Conservation (phyloP, 2,113 vertebrate genomes). For the Silurus meridionalis region DNA sequence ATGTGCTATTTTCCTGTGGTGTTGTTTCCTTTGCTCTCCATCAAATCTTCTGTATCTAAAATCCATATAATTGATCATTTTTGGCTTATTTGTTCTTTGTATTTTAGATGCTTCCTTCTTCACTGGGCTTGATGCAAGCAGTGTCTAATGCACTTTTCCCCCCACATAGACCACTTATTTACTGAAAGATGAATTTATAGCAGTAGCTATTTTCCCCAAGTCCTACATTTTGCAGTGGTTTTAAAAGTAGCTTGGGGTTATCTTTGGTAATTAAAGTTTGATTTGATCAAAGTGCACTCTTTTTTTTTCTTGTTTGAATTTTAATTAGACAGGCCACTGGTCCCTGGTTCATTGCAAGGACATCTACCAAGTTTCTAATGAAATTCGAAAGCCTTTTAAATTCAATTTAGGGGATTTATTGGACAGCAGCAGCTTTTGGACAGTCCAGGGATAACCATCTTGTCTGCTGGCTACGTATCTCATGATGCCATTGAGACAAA, state of each 20-base stretch:
- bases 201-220: conserved; percentile 39
- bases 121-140: neutral
- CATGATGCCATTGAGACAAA: conserved; percentile 34
- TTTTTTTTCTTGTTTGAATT: conserved; percentile 46
- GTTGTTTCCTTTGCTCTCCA: conserved; percentile 5
- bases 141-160: conserved; percentile 4
- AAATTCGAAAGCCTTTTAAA: conserved; percentile 59
- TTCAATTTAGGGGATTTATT: conserved; percentile 62
- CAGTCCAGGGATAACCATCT: conserved; percentile 58
- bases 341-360: conserved; percentile 56
- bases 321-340: conserved; percentile 58
- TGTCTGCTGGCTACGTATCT: conserved; percentile 42
- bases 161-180: neutral
- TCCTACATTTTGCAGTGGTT: conserved; percentile 47
- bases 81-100: neutral
- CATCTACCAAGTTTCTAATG: conserved; percentile 55
- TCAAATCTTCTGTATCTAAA: conserved; percentile 12
- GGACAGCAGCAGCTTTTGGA: conserved; percentile 56
- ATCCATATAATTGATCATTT: conserved; percentile 33
- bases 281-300: conserved; percentile 57
- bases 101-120: neutral
- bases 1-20: conserved; percentile 35
- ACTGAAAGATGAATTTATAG: conserved; percentile 35
- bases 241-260: conserved; percentile 51
- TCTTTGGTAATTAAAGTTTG: conserved; percentile 58